These are phyloP conservation scores for Pteropus alecto DNA, from an alignment of 2,113 vertebrate genomes.

Conservation along the genomic window DNA sequence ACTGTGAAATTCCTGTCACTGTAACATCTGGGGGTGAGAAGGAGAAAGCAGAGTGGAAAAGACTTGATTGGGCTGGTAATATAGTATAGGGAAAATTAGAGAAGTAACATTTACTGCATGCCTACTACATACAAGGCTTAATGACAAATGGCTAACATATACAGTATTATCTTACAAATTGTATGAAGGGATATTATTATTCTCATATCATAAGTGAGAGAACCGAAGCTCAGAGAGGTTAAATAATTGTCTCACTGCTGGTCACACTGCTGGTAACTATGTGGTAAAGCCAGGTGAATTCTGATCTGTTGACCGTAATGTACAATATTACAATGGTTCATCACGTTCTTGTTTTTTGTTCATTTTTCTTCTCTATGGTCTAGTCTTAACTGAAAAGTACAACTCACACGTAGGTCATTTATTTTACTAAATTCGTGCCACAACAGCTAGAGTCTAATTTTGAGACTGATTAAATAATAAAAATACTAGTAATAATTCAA, in stretches of 20 bases:
- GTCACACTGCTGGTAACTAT: neutral
- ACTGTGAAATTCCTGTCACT: neutral
- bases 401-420: neutral
- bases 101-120: neutral
- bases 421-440: neutral
- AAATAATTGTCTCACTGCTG: neutral
- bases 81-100: neutral
- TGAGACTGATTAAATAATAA: neutral
- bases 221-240: neutral
- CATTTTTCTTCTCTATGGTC: neutral
- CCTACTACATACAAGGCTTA: neutral
- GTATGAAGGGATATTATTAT: neutral
- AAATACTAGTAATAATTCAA: neutral
- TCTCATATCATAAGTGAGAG: constrained; percentile 23
- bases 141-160: neutral
- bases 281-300: neutral
- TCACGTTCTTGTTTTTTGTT: neutral
- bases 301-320: neutral
- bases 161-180: neutral
- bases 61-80: constrained; percentile 58
- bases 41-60: constrained; percentile 28
- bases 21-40: neutral
- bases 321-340: neutral
- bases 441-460: neutral
- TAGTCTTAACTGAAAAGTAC: neutral